phyloP scores from a whole-genome alignment of 2,797 vertebrate species.

The Sebastolobus alascanus region DNA sequence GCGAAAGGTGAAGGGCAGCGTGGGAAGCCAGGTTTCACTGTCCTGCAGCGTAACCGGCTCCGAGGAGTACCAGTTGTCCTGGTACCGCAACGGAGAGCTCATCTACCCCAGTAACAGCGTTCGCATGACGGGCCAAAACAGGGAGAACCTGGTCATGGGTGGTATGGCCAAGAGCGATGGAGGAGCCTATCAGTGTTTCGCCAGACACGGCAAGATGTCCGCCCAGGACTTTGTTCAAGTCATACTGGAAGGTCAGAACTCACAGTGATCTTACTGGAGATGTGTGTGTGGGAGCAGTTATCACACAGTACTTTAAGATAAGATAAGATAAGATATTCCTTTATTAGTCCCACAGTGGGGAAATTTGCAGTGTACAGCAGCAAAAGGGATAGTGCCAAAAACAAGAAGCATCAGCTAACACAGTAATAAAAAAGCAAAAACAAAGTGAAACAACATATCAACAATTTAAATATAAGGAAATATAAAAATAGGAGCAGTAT shows the following conservation, averaged over 20 bases:
- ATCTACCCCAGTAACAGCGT: slow-evolving; percentile 94
- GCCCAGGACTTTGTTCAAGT: slow-evolving; percentile 98
- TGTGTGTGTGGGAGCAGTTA: background rate
- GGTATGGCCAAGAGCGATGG: slow-evolving; percentile 98
- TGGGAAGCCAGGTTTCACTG: slow-evolving; percentile 97
- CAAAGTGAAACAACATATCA: no score
- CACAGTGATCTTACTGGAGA: background rate
- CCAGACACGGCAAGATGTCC: slow-evolving; percentile 94
- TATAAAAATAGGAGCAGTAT: no score
- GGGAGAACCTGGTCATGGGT: slow-evolving; percentile 96
- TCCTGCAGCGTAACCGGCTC: slow-evolving; percentile 94
- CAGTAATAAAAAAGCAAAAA: no score
- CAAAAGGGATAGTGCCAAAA: no score
- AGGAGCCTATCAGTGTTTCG: slow-evolving; percentile 98
- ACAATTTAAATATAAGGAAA: no score
- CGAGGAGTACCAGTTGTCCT: slow-evolving; percentile 94
- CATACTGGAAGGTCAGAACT: slow-evolving; percentile 94
- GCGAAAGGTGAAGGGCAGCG: slow-evolving; percentile 95
- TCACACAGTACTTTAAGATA: background rate
- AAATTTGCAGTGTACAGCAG: no score
- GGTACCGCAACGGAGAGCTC: slow-evolving; percentile 97
- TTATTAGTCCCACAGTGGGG: no score
- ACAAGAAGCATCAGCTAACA: no score
- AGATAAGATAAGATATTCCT: no score
- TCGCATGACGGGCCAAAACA: slow-evolving; percentile 91